Percentiles rank a stretch among this genome's conserved stretches.
Conservation (phyloP, 2,888 invertebrate species). For the Drosophila nr. medialis region DNA sequence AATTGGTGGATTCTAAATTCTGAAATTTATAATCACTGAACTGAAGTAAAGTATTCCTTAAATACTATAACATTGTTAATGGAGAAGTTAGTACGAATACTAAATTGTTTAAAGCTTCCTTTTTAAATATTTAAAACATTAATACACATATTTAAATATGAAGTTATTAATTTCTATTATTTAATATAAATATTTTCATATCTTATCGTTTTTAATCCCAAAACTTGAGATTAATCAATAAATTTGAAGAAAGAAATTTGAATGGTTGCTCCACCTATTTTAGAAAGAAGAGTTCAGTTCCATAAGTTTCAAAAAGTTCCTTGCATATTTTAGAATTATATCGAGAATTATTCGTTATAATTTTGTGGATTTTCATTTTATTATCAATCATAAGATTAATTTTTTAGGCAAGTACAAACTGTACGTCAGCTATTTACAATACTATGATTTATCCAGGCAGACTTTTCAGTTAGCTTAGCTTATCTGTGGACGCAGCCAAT, state of each 20-base stretch:
- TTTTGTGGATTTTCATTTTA: not conserved
- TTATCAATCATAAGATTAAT: not conserved
- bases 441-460: not conserved
- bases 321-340: not conserved
- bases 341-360: not conserved
- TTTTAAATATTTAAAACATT: not conserved
- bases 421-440: not conserved
- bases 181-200: not conserved
- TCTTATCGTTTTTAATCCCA: not conserved
- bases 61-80: not conserved
- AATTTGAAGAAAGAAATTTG: not conserved
- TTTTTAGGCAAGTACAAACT: not conserved
- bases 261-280: not conserved
- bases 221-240: not conserved
- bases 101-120: too few relatives aligned
- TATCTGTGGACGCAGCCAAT: conserved; percentile 42
- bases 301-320: not conserved
- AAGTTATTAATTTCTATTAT: accelerated
- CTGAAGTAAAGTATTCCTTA: not conserved
- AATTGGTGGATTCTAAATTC: not conserved
- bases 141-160: too few relatives aligned
- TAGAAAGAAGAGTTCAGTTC: not conserved
- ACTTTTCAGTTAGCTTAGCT: not conserved
- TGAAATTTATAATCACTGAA: not conserved
- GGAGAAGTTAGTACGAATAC: not conserved